Evolutionary conservation across 2,797 vertebrate genomes (phyloP).

Genomic region (Rhinella marina): DNA sequence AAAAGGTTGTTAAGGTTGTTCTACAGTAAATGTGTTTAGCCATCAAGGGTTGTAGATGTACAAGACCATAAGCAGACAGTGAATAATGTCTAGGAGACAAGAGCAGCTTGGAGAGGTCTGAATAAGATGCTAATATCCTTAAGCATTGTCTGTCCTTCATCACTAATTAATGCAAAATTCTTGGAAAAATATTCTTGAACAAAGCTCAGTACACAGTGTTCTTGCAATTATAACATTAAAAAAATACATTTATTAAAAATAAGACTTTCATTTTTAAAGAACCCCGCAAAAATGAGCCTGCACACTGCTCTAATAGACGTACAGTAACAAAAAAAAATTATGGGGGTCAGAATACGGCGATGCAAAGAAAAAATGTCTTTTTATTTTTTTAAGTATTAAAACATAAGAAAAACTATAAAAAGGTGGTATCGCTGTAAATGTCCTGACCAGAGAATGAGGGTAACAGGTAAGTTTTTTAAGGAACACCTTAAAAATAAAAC

Average conservation of each 20-base stretch:
- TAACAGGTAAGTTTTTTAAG: too few species aligned
- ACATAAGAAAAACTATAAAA: too few species aligned
- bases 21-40: not conserved
- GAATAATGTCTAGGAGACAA: constrained; percentile 24
- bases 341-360: too few species aligned
- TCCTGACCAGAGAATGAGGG: too few species aligned
- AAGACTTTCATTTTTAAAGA: not conserved
- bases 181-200: constrained; percentile 31
- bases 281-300: not conserved
- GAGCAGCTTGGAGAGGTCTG: not conserved
- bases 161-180: constrained; percentile 28
- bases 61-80: constrained; percentile 24
- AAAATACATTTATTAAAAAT: not conserved
- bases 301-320: too few species aligned
- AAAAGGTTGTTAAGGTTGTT: not conserved
- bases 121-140: constrained; percentile 34
- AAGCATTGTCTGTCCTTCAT: constrained; percentile 31
- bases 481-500: too few species aligned
- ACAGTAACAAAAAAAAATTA: too few species aligned
- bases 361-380: too few species aligned
- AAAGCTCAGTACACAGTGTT: constrained; percentile 3
- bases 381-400: too few species aligned
- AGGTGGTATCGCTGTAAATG: too few species aligned
- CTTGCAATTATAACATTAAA: not conserved
- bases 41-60: not conserved